phyloP scores from a whole-genome alignment of 2,797 vertebrate species.

The Tragelaphus oryx region DNA sequence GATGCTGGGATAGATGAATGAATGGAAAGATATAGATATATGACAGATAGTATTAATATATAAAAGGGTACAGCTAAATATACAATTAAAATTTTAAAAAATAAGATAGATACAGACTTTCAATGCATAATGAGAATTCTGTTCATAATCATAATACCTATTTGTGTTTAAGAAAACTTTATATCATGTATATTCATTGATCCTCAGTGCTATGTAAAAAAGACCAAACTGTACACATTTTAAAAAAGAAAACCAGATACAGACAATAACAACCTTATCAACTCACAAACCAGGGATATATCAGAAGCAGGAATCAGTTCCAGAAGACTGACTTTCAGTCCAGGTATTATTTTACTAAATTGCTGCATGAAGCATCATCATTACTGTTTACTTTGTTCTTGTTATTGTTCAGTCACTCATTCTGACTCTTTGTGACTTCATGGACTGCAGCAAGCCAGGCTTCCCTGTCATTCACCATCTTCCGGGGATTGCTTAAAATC shows the following conservation, averaged over 20 bases:
- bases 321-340: background rate
- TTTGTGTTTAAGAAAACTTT: background rate
- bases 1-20: background rate
- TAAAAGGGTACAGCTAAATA: background rate
- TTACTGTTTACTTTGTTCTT: background rate
- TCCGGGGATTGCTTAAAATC: background rate
- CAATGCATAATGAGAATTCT: background rate
- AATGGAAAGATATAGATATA: background rate
- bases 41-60: background rate
- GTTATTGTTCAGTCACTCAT: background rate
- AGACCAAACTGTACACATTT: background rate
- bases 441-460: background rate
- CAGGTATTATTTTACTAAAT: no score
- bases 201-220: background rate
- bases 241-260: background rate
- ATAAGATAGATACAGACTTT: background rate
- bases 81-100: background rate
- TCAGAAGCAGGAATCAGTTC: background rate
- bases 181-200: background rate
- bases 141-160: background rate
- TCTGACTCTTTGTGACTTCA: background rate
- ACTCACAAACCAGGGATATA: background rate
- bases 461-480: background rate
- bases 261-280: background rate
- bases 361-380: background rate